Evolutionary conservation across 2,888 invertebrate species (phyloP).

Genomic region (Phalera bucephala): DNA sequence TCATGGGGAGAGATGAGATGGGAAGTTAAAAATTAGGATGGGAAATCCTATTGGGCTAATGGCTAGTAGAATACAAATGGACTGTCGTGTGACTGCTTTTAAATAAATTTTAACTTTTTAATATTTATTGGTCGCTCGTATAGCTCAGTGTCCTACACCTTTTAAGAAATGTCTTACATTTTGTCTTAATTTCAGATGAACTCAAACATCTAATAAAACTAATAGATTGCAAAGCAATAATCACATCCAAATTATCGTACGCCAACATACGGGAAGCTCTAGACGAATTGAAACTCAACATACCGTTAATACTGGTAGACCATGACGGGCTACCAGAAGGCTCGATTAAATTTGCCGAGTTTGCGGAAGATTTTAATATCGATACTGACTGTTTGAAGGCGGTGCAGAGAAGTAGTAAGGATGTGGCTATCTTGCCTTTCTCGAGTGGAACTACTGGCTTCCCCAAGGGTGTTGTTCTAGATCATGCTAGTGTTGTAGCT

Average conservation of each 20-base stretch:
- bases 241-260: slow-evolving; percentile 83
- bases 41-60: too few relatives aligned
- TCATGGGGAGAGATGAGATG: too few relatives aligned
- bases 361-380: slow-evolving; percentile 78
- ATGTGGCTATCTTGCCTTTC: slow-evolving; percentile 88
- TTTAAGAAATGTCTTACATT: too few relatives aligned
- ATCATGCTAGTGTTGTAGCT: slow-evolving; percentile 83
- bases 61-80: too few relatives aligned
- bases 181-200: slow-evolving; percentile 89
- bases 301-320: slow-evolving; percentile 79
- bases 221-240: slow-evolving; percentile 84
- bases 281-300: slow-evolving; percentile 58
- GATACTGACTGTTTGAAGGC: slow-evolving; percentile 77
- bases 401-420: slow-evolving; percentile 72
- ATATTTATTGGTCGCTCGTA: too few relatives aligned
- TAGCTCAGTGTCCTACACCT: too few relatives aligned
- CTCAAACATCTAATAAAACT: slow-evolving; percentile 84
- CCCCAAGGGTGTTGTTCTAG: slow-evolving; percentile 88
- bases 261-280: slow-evolving; percentile 73
- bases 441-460: slow-evolving; percentile 94
- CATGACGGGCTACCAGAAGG: slow-evolving; percentile 76
- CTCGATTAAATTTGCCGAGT: slow-evolving; percentile 85
- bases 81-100: too few relatives aligned
- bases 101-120: too few relatives aligned
- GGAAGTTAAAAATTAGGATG: too few relatives aligned